Percentiles rank a stretch among this genome's conserved stretches.
phyloP scores from a whole-genome alignment of 2,113 vertebrate species.

The Propithecus coquereli region DNA sequence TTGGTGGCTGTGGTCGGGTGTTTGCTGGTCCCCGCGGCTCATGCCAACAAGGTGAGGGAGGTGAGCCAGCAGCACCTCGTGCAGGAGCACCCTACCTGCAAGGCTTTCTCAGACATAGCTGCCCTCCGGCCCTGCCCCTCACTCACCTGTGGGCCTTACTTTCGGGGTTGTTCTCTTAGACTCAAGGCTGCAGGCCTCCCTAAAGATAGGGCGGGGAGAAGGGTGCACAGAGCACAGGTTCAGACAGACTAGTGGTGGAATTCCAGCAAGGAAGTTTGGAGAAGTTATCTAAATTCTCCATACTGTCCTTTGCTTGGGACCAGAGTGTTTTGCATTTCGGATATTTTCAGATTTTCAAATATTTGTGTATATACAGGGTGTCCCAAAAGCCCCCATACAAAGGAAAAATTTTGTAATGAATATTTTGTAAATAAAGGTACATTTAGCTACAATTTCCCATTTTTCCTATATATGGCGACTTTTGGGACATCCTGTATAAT shows the following conservation, averaged over 20 bases:
- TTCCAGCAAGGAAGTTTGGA: background rate
- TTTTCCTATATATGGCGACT: too few relatives aligned
- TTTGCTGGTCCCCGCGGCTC: conserved; percentile 69
- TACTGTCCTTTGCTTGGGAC: background rate
- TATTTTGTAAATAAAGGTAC: too few relatives aligned
- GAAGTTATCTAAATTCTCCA: background rate
- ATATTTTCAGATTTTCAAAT: background rate
- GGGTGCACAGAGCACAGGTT: background rate
- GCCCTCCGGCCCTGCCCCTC: background rate
- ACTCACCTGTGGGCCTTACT: background rate
- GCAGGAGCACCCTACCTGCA: background rate
- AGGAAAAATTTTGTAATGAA: too few relatives aligned
- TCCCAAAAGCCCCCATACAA: too few relatives aligned
- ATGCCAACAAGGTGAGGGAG: conserved; percentile 81
- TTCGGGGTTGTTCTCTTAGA: background rate
- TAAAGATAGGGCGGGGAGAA: background rate
- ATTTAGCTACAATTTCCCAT: too few relatives aligned
- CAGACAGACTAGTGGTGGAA: too few relatives aligned
- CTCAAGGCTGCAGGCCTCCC: background rate
- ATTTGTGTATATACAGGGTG: background rate
- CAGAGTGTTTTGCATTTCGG: background rate
- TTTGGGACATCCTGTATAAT: too few relatives aligned
- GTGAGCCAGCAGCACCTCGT: background rate
- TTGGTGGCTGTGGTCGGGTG: conserved; percentile 70
- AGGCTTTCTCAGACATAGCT: background rate